phyloP scores from a whole-genome alignment of 1,140 invertebrate species.

The Bombus soroeensis region DNA sequence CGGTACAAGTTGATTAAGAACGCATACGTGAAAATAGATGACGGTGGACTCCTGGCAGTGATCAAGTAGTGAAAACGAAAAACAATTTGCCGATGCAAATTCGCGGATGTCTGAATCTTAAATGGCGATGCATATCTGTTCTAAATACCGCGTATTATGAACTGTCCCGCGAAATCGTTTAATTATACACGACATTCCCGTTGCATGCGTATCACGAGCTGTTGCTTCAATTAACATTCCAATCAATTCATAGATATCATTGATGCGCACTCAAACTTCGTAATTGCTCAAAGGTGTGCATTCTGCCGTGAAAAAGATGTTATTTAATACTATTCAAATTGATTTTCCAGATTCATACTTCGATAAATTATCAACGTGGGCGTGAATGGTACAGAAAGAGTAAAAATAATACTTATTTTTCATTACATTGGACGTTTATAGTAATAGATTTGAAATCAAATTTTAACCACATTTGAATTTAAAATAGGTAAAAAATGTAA shows the following conservation, averaged over 20 bases:
- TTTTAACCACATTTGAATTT: neutral
- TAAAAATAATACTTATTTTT: neutral
- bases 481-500: neutral
- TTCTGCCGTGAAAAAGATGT: too few relatives aligned
- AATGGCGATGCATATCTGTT: slow-evolving; percentile 21
- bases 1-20: neutral
- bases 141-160: slow-evolving; percentile 26
- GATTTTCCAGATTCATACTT: neutral
- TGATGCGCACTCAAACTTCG: neutral
- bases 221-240: slow-evolving; percentile 47
- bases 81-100: slow-evolving; percentile 28
- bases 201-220: neutral
- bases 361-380: neutral
- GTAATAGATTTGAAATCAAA: too few relatives aligned
- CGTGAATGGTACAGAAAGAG: neutral
- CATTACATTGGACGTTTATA: neutral
- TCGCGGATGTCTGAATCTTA: neutral
- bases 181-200: slow-evolving; percentile 11
- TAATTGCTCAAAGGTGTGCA: neutral
- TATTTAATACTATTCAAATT: neutral
- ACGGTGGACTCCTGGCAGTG: neutral
- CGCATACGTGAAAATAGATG: too few relatives aligned
- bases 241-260: slow-evolving; percentile 10
- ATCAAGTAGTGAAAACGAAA: neutral
- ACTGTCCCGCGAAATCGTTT: slow-evolving; percentile 5